phyloP scores from a whole-genome alignment of 2,797 vertebrate species.

The Clarias platycephalus region DNA sequence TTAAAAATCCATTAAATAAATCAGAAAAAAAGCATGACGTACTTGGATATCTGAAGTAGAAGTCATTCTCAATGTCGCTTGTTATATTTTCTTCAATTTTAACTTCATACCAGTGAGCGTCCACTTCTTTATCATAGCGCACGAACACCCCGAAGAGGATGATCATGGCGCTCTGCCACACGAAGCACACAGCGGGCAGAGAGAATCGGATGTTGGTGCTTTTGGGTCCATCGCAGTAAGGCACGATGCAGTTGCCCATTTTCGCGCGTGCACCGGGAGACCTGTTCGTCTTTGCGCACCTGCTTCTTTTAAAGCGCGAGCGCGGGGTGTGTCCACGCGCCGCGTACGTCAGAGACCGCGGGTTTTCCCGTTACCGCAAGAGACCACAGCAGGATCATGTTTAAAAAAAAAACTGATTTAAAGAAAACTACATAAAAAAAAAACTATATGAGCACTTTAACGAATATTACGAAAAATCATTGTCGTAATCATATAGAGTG shows the following conservation, averaged over 20 bases:
- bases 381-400: neutral
- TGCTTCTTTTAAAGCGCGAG: slow-evolving; percentile 41
- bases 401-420: too few species aligned
- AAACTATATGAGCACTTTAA: neutral
- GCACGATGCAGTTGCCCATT: slow-evolving; percentile 72
- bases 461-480: neutral
- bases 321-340: slow-evolving; percentile 30
- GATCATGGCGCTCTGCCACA: slow-evolving; percentile 86
- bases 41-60: slow-evolving; percentile 97
- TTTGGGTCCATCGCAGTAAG: slow-evolving; percentile 69
- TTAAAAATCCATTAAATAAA: neutral
- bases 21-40: slow-evolving; percentile 68
- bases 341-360: neutral
- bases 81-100: slow-evolving; percentile 67
- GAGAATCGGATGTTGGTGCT: slow-evolving; percentile 82
- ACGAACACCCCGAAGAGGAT: slow-evolving; percentile 90
- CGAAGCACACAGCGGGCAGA: slow-evolving; percentile 81
- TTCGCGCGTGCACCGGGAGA: neutral
- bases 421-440: too few species aligned
- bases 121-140: slow-evolving; percentile 77
- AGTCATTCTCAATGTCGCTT: slow-evolving; percentile 88
- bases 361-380: neutral
- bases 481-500: neutral
- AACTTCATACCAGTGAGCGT: slow-evolving; percentile 75
- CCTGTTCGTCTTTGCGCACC: slow-evolving; percentile 18